phyloP scores from a whole-genome alignment of 2,888 invertebrate genomes.

The Zygogramma bicolorata region DNA sequence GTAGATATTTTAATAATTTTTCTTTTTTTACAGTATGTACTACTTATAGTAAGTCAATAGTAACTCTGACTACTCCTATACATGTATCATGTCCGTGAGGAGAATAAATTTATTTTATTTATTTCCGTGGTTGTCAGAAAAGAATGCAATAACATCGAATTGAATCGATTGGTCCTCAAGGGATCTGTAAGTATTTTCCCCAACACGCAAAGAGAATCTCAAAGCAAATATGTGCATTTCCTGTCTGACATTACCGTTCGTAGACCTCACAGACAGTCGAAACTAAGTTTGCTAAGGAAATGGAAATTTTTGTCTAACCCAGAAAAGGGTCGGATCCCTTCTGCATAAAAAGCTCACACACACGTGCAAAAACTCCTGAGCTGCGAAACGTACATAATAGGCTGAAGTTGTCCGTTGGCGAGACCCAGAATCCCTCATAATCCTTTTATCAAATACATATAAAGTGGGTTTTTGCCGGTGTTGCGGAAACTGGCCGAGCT shows the following conservation, averaged over 20 bases:
- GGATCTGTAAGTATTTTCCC: too few species aligned
- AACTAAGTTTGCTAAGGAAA: constrained; percentile 1
- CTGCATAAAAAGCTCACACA: constrained; percentile 16
- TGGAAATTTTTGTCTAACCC: background rate
- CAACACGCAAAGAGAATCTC: too few species aligned
- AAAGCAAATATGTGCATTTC: background rate
- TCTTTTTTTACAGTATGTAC: too few species aligned
- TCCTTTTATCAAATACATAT: constrained; percentile 54
- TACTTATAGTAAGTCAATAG: too few species aligned
- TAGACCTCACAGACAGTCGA: background rate
- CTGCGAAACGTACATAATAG: constrained; percentile 38
- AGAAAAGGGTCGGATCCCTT: background rate
- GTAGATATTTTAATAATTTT: too few species aligned
- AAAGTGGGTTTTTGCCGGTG: constrained; percentile 50
- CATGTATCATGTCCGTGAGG: too few species aligned
- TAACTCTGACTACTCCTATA: too few species aligned
- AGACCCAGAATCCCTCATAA: constrained; percentile 49
- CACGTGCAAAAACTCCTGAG: constrained; percentile 38
- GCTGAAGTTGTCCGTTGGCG: constrained; percentile 39
- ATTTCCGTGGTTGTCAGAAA: too few species aligned
- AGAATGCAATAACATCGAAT: too few species aligned
- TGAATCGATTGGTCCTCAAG: too few species aligned
- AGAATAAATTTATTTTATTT: too few species aligned
- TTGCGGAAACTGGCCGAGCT: constrained; percentile 35
- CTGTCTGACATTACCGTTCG: background rate